These are phyloP conservation scores for Spilarctia lutea DNA, from an alignment of 2,888 invertebrate species.

Conservation along the genomic window DNA sequence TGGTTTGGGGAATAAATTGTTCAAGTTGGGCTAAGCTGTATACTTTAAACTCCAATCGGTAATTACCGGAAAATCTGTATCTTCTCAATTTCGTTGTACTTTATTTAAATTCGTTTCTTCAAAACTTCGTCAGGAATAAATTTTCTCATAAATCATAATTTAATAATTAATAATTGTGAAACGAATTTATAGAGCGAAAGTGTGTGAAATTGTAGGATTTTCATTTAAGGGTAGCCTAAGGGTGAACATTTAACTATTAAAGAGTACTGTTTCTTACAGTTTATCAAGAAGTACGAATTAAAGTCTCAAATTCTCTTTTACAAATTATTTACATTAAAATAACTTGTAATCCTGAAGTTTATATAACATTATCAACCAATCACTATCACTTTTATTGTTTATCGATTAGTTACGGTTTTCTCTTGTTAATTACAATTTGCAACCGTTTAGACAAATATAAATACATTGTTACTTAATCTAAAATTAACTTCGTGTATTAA, in stretches of 20 bases:
- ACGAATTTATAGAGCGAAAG: no score
- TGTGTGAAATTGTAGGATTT: no score
- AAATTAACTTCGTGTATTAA: neutral
- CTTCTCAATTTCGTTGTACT: neutral
- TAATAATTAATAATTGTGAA: no score
- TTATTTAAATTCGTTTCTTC: no score
- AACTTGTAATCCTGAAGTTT: neutral
- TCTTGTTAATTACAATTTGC: slow-evolving; percentile 16
- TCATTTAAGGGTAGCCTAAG: no score
- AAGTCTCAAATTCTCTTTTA: no score
- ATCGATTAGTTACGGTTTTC: slow-evolving; percentile 16
- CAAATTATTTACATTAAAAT: neutral
- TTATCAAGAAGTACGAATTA: no score
- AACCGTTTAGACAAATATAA: slow-evolving; percentile 8
- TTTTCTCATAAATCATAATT: no score
- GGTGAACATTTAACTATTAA: no score
- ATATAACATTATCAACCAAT: slow-evolving; percentile 13
- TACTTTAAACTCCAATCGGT: neutral
- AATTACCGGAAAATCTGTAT: neutral
- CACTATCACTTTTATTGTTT: slow-evolving; percentile 7
- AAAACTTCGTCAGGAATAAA: no score
- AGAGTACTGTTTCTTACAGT: no score
- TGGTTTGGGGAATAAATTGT: neutral
- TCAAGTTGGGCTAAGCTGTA: neutral
- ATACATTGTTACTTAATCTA: neutral